Evolutionary conservation across 2,888 invertebrate species (phyloP), one percentile per base, ranked within the genome.

Genomic region (Hirtodrosophila alboralis): DNA sequence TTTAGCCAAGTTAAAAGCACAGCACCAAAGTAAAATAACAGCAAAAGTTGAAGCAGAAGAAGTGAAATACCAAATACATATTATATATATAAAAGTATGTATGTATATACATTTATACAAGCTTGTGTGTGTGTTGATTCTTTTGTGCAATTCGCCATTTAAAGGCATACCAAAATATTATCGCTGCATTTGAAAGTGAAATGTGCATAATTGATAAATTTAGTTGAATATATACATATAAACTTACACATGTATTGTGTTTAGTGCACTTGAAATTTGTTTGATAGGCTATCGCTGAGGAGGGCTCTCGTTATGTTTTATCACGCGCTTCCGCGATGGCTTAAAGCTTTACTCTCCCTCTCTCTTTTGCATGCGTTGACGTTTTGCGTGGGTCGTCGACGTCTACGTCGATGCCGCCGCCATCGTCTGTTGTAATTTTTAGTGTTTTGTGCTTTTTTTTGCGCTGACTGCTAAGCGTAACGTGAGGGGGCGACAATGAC

Each of bases 1-100:
- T 73, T 68, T 59, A 73, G 86, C 75, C 83, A 86, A 75, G 69
- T 75, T 81, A 64, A 77, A 74, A 65, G 57, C 73, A 75, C 57
- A 52, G 66, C 72, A 70, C 58, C 53, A 66, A n/a, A 68, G 62
- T 60, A 57, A 40, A 57, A 63, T 47, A 57, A 47, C 40, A 63
- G 37, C 61, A 60, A 73, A 60, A 65, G 64, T 61, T 56, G 47
- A 69, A 59, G 53, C 58, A 64, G 48, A 68, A 68, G 54, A 54
- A 62, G 69, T 74, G 47, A 18, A 61, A 68, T 68, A 52, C 54
- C 41, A 68, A 47, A 67, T 61, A 67, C 53, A 43, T 37, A 40
- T 8, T 36, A 16, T 30, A 37, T 36, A 7, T 30, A 10, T 36
- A 21, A 33, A 27, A 37, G 28, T 45, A 7, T 37, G 3, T 26